Percentiles rank a stretch among this genome's conserved stretches.
These are phyloP conservation scores for Eulemur macaco DNA, from an alignment of 2,113 vertebrate genomes.

Conservation along the genomic window DNA sequence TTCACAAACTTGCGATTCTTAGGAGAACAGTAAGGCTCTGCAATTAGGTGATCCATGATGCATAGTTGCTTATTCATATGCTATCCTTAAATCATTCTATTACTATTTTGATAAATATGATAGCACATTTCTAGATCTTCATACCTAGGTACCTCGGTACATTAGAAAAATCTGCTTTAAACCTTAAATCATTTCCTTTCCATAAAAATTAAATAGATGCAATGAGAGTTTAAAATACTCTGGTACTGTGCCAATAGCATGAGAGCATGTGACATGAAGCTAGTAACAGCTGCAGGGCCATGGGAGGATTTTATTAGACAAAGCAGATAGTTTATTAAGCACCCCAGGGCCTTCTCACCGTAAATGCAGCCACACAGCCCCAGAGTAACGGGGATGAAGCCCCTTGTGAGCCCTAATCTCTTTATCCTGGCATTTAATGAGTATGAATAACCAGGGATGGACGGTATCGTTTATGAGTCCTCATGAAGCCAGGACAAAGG, in stretches of 20 bases:
- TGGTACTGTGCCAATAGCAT: background rate
- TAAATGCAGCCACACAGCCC: slow-evolving; percentile 6
- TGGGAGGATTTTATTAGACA: slow-evolving; percentile 48
- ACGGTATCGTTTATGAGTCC: background rate
- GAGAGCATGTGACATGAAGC: background rate
- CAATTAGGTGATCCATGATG: background rate
- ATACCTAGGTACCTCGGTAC: background rate
- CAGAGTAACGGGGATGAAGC: background rate
- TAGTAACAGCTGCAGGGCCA: background rate
- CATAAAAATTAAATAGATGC: slow-evolving; percentile 43
- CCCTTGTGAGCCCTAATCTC: background rate
- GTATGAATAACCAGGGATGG: background rate
- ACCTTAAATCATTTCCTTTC: slow-evolving; percentile 25
- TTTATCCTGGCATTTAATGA: slow-evolving; percentile 45
- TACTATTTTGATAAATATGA: background rate
- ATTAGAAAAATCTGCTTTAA: background rate
- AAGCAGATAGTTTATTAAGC: slow-evolving; percentile 1
- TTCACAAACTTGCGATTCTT: background rate
- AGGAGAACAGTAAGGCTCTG: background rate
- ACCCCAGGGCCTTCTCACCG: slow-evolving; percentile 32
- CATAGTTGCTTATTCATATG: rapidly evolving
- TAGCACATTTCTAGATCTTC: background rate
- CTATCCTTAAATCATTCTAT: background rate
- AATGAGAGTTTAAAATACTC: slow-evolving; percentile 4
- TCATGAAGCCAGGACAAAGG: background rate